Conservation (phyloP, 2,113 vertebrate genomes). For the Climacteris rufus region DNA sequence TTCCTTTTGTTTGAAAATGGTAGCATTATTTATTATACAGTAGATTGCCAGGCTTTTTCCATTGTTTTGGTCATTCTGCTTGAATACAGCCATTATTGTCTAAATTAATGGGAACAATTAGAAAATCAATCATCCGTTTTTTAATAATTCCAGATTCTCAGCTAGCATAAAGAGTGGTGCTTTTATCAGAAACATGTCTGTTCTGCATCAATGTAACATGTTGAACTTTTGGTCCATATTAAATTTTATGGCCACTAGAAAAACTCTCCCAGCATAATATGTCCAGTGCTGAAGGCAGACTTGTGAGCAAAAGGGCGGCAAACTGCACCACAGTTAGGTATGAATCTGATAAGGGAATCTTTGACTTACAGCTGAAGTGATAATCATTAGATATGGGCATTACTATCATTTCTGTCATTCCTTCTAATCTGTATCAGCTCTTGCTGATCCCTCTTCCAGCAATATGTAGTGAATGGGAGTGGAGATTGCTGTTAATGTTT, state of each 20-base stretch:
- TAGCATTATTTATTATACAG: not conserved
- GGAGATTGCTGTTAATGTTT: not conserved
- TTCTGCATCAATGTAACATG: not conserved
- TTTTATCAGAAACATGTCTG: not conserved
- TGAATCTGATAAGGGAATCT: not conserved
- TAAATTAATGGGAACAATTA: not conserved
- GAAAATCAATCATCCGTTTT: not conserved
- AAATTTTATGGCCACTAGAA: not conserved
- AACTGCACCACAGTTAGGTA: not conserved
- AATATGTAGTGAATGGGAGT: not conserved
- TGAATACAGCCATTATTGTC: not conserved
- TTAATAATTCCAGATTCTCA: not conserved
- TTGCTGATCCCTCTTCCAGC: not conserved
- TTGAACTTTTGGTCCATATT: not conserved
- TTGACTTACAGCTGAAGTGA: not conserved
- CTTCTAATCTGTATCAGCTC: not conserved
- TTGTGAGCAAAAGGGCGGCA: not conserved
- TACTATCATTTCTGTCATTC: not conserved
- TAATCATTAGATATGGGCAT: not conserved
- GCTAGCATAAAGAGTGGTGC: not conserved
- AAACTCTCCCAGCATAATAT: not conserved
- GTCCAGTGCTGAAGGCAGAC: not conserved
- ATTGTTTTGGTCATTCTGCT: not conserved
- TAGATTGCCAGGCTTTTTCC: not conserved
- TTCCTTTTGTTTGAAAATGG: not conserved